These are phyloP conservation scores for Pherbina coryleti DNA, from an alignment of 2,888 invertebrate genomes.

Conservation along the genomic window DNA sequence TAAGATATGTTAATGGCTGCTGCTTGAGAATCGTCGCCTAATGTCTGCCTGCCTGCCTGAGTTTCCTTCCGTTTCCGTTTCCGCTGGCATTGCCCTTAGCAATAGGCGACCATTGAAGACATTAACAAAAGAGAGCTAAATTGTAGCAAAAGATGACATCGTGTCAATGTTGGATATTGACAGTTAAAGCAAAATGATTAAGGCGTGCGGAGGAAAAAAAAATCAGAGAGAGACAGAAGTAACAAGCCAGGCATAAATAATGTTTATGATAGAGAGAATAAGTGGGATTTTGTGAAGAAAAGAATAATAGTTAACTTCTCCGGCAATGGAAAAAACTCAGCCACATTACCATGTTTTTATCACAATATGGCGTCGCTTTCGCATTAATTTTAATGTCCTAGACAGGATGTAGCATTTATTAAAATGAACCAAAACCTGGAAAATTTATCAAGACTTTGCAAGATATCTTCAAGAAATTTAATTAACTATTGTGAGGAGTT, in stretches of 20 bases:
- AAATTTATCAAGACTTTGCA: too few relatives aligned
- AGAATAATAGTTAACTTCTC: too few relatives aligned
- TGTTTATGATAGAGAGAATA: too few relatives aligned
- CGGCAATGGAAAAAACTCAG: too few relatives aligned
- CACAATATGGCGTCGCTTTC: too few relatives aligned
- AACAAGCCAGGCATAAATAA: background rate
- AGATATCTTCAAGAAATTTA: too few relatives aligned
- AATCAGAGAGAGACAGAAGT: background rate
- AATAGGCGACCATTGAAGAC: background rate
- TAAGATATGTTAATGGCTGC: slow-evolving; percentile 5
- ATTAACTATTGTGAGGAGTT: too few relatives aligned
- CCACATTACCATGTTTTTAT: too few relatives aligned
- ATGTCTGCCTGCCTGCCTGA: background rate
- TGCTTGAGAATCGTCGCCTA: background rate
- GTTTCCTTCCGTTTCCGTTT: slow-evolving; percentile 10
- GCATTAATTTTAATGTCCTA: too few relatives aligned
- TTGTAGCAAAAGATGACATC: background rate
- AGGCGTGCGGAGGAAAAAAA: background rate
- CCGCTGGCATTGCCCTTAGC: background rate
- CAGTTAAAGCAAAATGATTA: background rate
- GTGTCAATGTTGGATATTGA: background rate
- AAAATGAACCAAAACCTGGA: too few relatives aligned
- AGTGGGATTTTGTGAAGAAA: too few relatives aligned
- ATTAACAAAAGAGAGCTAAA: slow-evolving; percentile 9
- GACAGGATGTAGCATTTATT: too few relatives aligned